These are phyloP conservation scores for Dynastes tityus DNA, from an alignment of 2,888 invertebrate species.

Conservation along the genomic window DNA sequence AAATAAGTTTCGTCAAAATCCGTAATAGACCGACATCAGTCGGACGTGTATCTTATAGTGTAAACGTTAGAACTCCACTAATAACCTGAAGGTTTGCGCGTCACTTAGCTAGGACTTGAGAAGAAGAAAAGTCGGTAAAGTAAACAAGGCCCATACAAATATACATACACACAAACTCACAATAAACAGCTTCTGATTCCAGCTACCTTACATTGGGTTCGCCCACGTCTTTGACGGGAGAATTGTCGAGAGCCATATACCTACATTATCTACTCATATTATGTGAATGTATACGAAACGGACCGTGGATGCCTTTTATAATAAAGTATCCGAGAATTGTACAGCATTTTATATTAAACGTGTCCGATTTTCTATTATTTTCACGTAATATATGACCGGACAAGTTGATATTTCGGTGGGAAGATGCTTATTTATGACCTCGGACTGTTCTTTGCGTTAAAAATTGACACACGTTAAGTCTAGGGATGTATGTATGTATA, in stretches of 20 bases:
- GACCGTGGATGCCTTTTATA: constrained; percentile 35
- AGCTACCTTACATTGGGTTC: constrained; percentile 48
- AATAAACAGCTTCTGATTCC: constrained; percentile 56
- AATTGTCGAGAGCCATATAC: constrained; percentile 48
- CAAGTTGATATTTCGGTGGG: constrained; percentile 51
- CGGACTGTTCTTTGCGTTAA: constrained; percentile 46
- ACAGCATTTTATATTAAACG: constrained; percentile 44
- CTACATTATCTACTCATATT: constrained; percentile 43
- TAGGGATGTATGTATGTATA: constrained; percentile 37
- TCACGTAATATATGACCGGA: constrained; percentile 49
- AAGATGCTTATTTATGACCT: constrained; percentile 52
- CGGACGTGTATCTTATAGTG: constrained; percentile 34
- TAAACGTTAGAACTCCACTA: constrained; percentile 51
- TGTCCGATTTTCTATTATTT: constrained; percentile 47
- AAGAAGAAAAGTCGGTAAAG: constrained; percentile 55
- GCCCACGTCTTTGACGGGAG: constrained; percentile 44
- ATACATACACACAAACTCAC: constrained; percentile 48
- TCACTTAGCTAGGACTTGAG: constrained; percentile 57
- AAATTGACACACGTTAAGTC: constrained; percentile 49
- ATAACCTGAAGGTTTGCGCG: constrained; percentile 56
- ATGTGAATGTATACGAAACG: constrained; percentile 10
- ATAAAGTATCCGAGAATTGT: constrained; percentile 44
- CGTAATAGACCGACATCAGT: constrained; percentile 45
- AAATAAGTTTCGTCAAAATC: constrained; percentile 47
- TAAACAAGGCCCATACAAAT: constrained; percentile 49